Base-by-base conservation (phyloP, 2,113 vertebrate genomes). In the Xiphophorus hellerii region DNA sequence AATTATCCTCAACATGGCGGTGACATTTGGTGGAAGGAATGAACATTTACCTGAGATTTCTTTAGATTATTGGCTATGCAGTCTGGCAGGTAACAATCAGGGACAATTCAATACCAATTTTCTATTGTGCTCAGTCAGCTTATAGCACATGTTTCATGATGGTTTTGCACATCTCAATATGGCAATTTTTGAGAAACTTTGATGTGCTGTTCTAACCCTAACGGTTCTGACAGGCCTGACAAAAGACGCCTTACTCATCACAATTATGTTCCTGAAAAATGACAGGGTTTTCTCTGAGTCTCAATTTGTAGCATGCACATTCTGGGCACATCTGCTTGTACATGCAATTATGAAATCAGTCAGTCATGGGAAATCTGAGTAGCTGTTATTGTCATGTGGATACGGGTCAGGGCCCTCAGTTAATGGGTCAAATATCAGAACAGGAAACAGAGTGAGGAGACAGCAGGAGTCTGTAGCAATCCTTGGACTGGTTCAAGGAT, bases 21-120 rank as follows among this genome's bases (percentile, higher is more conserved):
- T 54, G 44, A 54, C 48, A 62, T 71, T 39, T 74, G 42, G 9
- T 68, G 42, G 78, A 63, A 31, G 71, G 14, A 42, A 44, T 60
- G 30, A 10, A 0, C 27, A 30, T 73, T 72, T 67, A 76, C 39
- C 30, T 54, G 66, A 69, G 64, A 68, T 60, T 61, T 69, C 64
- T 31, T 51, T 20, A 60, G 66, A 70, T 39, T 70, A 61, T 58
- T 12, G 39, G 27, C 28, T 15, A 20, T 60, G 51, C 2, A 61
- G 14, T 44, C 65, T 33, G 27, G 20, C 0, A 22, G 0, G 48
- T 48, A 31, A 17, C 68, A 44, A 82, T 73, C n/a, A 58, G 30
- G 70, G 44, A 42, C 44, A 51, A 62, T 65, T 72, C 11, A 17
- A 61, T 30, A n/a, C 29, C 37, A 13, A 7, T 12, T 68, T 7